A percentile compares a stretch with the other conserved stretches of the same genome.
These are phyloP conservation scores for Pseudomyrmex pallidus DNA, from an alignment of 1,140 invertebrate species.

Conservation along the genomic window DNA sequence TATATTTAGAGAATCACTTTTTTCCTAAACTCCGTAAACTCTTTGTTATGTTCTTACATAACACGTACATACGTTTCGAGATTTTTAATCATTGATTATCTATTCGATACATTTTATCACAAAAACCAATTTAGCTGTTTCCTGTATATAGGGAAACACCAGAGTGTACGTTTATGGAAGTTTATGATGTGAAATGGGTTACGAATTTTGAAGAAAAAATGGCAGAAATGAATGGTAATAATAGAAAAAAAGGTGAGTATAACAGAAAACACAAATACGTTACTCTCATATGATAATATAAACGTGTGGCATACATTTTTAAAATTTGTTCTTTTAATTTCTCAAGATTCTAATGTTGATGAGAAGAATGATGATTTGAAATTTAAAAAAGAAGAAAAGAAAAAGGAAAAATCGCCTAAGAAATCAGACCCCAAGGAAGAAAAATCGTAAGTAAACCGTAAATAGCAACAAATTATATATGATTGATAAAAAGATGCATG, in stretches of 20 bases:
- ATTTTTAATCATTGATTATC: background rate
- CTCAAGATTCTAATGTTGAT: constrained; percentile 75
- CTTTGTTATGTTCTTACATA: background rate
- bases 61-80: background rate
- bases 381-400: constrained; percentile 72
- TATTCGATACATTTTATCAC: constrained; percentile 37
- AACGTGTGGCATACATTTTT: background rate
- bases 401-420: constrained; percentile 71
- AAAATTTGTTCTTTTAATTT: constrained; percentile 8
- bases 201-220: constrained; percentile 84
- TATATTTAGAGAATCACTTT: too few species aligned
- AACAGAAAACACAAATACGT: background rate
- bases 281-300: background rate
- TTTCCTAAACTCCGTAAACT: too few species aligned
- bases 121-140: constrained; percentile 80
- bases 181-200: constrained; percentile 85
- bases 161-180: constrained; percentile 85
- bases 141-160: constrained; percentile 83
- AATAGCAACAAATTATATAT: background rate
- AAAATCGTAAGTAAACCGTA: constrained; percentile 81
- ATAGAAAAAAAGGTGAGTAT: constrained; percentile 82
- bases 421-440: constrained; percentile 78
- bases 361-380: constrained; percentile 73
- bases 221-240: constrained; percentile 77
- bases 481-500: background rate